Evolutionary conservation across 2,888 invertebrate genomes (phyloP), one percentile per base, ranked within the genome.

Genomic region (Sinotaia quadrata): DNA sequence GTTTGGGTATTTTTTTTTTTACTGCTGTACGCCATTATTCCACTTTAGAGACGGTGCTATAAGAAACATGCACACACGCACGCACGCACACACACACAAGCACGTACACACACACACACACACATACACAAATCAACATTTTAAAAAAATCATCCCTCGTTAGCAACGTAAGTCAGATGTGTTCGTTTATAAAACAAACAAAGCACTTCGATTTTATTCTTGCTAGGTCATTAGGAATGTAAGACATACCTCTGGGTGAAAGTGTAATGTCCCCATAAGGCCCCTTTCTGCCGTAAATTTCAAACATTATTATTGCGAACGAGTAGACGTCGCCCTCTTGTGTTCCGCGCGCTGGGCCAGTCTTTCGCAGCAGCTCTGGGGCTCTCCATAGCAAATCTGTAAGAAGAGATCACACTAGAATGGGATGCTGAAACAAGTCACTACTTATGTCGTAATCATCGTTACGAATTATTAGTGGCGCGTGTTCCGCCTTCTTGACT

Each of bases 371-470:
- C 15, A 87, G 54, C 70, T 99, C 98, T 0, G 98, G 99, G 15
- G 98, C 95, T 87, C 94, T 95, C 98, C 98, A 99, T 84, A 99
- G 92, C 88, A 95, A 91, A 89, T 93, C 95, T 88, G 74, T 24
- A 8, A 18, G 31, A n/a, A 5, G 29, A 56, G 41, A 36, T 5
- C 34, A 29, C 18, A 37, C n/a, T n/a, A n/a, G n/a, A n/a, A n/a
- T n/a, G n/a, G n/a, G n/a, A n/a, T n/a, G n/a, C n/a, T n/a, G n/a
- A n/a, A n/a, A n/a, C n/a, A n/a, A n/a, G n/a, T n/a, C n/a, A n/a
- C n/a, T n/a, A n/a, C n/a, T n/a, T n/a, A n/a, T n/a, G n/a, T n/a
- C n/a, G n/a, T n/a, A n/a, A n/a, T n/a, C n/a, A n/a, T n/a, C n/a
- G n/a, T n/a, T n/a, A n/a, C n/a, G n/a, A n/a, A n/a, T n/a, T n/a